Evolutionary conservation across 2,797 vertebrate species (phyloP).

Genomic region (Mus minutoides): DNA sequence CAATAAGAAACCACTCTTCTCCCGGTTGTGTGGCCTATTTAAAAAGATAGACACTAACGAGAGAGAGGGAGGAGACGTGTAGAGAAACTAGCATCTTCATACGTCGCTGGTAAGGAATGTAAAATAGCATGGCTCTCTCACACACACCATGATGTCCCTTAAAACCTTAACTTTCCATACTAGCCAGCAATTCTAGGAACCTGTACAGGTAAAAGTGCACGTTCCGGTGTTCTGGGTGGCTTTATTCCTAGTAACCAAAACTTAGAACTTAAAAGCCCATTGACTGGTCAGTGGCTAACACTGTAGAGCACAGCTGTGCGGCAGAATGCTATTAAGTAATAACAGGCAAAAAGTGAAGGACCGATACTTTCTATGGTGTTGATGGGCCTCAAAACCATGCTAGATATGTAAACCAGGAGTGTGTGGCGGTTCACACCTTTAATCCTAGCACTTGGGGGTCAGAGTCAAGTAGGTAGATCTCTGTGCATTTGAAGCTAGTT

Average conservation of each 20-base stretch:
- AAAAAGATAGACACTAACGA: not conserved
- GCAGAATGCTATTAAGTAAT: not conserved
- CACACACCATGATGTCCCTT: not conserved
- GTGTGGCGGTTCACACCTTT: not conserved
- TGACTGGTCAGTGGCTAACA: not conserved
- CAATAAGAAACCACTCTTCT: not conserved
- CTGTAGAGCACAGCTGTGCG: not conserved
- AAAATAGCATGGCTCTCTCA: not conserved
- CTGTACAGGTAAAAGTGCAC: not conserved
- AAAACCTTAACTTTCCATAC: not conserved
- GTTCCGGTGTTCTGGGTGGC: not conserved
- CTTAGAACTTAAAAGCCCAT: not conserved
- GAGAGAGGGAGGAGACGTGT: not conserved
- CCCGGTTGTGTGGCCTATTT: not conserved
- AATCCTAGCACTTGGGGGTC: not conserved
- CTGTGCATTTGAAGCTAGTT: not conserved
- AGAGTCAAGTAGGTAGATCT: not conserved
- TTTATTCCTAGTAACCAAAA: conserved; percentile 10
- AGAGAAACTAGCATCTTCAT: not conserved
- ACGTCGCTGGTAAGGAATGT: not conserved
- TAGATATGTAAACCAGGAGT: not conserved
- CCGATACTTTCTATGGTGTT: not conserved
- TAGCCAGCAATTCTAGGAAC: not conserved
- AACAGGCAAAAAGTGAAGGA: not conserved
- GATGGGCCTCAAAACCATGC: not conserved